Evolutionary conservation across 2,888 invertebrate genomes (phyloP), one percentile per base, ranked within the genome.

Genomic region (Nemoura dubitans): DNA sequence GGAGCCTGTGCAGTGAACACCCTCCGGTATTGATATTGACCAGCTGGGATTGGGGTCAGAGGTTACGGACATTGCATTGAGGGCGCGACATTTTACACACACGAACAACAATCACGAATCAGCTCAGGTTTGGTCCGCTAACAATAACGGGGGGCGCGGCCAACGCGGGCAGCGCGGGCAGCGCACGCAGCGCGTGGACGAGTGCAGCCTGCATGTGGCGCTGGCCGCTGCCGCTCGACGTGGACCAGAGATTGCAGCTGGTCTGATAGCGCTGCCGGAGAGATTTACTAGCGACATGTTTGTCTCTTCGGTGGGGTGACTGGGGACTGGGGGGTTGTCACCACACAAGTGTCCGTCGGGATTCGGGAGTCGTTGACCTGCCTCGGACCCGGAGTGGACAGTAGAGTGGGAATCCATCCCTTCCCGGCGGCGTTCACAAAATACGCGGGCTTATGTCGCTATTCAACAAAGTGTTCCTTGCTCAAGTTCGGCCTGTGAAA

Each of bases 11-110:
- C n/a, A n/a, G n/a, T n/a, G n/a, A n/a, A n/a, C n/a, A 28, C 27
- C 27, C 78, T 78, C 78, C 14, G 26, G 27, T 81, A 81, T 16
- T 81, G 81, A 30, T 81, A 81, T 81, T 81, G 81, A 81, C n/a
- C 81, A 29, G 30, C 28, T 7, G 0, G 30, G 21, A 81, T 30
- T 21, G 30, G 59, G 81, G 81, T 81, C 81, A 81, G 7, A 81
- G 81, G 26, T 81, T 81, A 81, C 81, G 81, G 81, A n/a, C 81
- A 30, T 30, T 81, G 81, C 59, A 59, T 59, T 59, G 16, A 21
- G 59, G 59, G 59, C 59, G 59, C 1, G 59, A 21, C 3, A 59
- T 78, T 78, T 78, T n/a, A 26, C 78, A 26, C 78, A 5, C 7
- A 3, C 26, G 78, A 28, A 26, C 78, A n/a, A 10, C 27, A 27